phyloP scores from a whole-genome alignment of 2,888 invertebrate genomes.

The Hypena proboscidalis region DNA sequence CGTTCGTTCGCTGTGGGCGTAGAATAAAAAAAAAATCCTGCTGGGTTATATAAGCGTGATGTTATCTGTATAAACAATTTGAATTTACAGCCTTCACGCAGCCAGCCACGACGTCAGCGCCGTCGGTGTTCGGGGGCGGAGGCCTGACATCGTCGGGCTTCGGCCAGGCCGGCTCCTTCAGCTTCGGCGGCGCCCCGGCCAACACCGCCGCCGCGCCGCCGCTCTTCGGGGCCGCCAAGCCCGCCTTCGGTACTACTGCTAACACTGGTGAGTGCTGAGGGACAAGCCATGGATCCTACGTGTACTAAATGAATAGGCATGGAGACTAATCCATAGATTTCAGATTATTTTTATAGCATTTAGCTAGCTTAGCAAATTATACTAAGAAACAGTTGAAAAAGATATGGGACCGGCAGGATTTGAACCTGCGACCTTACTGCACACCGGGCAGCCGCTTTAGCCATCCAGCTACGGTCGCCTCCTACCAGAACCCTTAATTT shows the following conservation, averaged over 20 bases:
- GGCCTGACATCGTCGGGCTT: slow-evolving; percentile 81
- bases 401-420: too few species aligned
- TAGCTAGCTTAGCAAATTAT: too few species aligned
- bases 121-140: slow-evolving; percentile 87
- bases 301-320: too few species aligned
- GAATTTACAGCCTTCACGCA: slow-evolving; percentile 75
- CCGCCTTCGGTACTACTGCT: slow-evolving; percentile 78
- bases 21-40: too few species aligned
- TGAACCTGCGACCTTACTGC: too few species aligned
- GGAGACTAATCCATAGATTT: slow-evolving; percentile 50
- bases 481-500: too few species aligned
- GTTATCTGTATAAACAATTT: background rate
- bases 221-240: slow-evolving; percentile 77
- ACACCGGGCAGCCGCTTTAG: too few species aligned
- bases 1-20: too few species aligned
- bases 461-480: too few species aligned
- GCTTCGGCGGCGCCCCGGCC: slow-evolving; percentile 66
- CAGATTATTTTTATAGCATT: too few species aligned
- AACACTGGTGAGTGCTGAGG: slow-evolving; percentile 54
- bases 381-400: too few species aligned
- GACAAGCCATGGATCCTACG: too few species aligned
- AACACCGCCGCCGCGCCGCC: slow-evolving; percentile 63
- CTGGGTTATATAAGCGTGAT: background rate
- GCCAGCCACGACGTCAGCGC: slow-evolving; percentile 83
- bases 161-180: slow-evolving; percentile 80